Evolutionary conservation across 2,113 vertebrate species (phyloP), one percentile per base, ranked within the genome.

Genomic region (Puma concolor): DNA sequence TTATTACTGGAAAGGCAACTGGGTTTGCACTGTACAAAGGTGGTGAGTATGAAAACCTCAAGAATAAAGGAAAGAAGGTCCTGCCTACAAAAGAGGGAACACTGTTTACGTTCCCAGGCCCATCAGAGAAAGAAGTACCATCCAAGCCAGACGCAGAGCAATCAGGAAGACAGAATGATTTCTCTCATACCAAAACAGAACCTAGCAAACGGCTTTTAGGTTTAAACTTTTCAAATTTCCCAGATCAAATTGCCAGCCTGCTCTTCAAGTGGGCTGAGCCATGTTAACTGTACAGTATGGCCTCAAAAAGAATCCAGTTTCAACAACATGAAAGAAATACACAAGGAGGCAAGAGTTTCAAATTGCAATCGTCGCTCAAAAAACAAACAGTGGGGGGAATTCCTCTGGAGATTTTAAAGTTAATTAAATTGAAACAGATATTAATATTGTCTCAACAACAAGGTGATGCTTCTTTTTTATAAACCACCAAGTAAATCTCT

Each of bases 351-450:
- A 83, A 67, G 76, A 91, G 91, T 86, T 93, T 98, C 97, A 97
- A 96, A 97, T 97, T 97, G 96, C 97, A 96, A 96, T 89, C n/a
- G 9, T 91, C 85, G 76, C 74, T 97, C 80, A 86, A 97, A 77
- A 97, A 98, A 96, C 89, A 97, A 96, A 96, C 2, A 0, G 33
- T 60, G 69, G 77, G 23, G 23, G 67, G 29, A 89, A 97, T 98
- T 97, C 97, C 97, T 94, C 97, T 91, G 66, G 95, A 97, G 97
- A 96, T 98, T 97, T 98, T 82, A 92, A 97, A 96, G 92, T 97
- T 95, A 97, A 98, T 98, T 96, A 96, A 98, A 97, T 91, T 92
- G 79, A 96, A 98, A 97, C 88, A 97, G 90, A 41, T 96, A 97
- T 94, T 95, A 93, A 93, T 72, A 93, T 48, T 91, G 41, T 52